Evolutionary conservation across 2,797 vertebrate genomes (phyloP), one percentile per base, ranked within the genome.

Genomic region (Chelidonichthys spinosus): DNA sequence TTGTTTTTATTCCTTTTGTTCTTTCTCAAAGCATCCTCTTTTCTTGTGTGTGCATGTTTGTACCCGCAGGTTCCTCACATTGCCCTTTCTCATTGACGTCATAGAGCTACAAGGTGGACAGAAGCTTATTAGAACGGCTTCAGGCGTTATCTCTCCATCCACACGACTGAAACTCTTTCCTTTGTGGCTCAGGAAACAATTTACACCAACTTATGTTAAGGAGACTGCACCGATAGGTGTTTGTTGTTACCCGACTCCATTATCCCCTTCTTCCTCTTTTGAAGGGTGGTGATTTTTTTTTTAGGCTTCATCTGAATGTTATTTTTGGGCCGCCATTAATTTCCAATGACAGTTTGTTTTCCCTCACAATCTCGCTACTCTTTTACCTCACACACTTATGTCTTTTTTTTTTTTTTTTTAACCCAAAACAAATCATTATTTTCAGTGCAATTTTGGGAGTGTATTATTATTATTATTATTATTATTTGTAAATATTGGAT

Each of bases 81-180:
- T 75, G 78, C 63, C 73, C 70, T 80, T 52, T 69, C 52, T 75
- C 69, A 6, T n/a, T 85, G 81, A 87, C 82, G 60, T 89, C 89
- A 87, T 5, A 63, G 74, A 53, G 60, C 59, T 61, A 71, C 46
- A 59, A 84, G 68, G 69, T 70, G 63, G 62, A 76, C 49, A 74
- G 60, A 25, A 37, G 63, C 56, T 17, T 55, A 32, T 59, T 66
- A 55, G 50, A 80, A 33, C 61, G 50, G 59, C 75, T 70, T 65
- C 10, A 40, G 25, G 64, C 56, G 5, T 69, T 66, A 59, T 75
- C 74, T 67, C 76, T n/a, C 8, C 67, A 5, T 54, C 56, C 52
- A 74, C 66, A 55, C 60, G 7, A 73, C 55, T 73, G 61, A 6
- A 60, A 69, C 40, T 25, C 37, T 75, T 63, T 11, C 59, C 40